A percentile compares a stretch with the other conserved stretches of the same genome.
Evolutionary conservation across 2,888 invertebrate species (phyloP).

Genomic region (Eurytoma adleriae): DNA sequence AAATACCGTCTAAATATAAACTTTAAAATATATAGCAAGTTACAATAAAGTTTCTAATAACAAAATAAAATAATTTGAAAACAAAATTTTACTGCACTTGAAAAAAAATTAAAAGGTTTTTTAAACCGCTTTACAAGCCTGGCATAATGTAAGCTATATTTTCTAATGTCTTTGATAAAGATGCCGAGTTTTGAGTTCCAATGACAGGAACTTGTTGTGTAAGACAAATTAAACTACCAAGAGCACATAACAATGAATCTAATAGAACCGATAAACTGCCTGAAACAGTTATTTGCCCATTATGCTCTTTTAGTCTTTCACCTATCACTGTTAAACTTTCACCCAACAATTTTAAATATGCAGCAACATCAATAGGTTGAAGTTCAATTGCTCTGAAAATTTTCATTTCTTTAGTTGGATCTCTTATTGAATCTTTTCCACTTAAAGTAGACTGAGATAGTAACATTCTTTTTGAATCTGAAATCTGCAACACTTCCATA

Average conservation of each 20-base stretch:
- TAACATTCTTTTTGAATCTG: conserved; percentile 31
- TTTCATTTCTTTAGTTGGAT: conserved; percentile 54
- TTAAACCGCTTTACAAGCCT: conserved; percentile 66
- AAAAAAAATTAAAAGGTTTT: conserved; percentile 16
- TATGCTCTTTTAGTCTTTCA: conserved; percentile 93
- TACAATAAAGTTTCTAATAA: conserved; percentile 44
- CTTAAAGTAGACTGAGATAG: conserved; percentile 6
- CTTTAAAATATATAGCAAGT: conserved; percentile 29
- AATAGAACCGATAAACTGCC: conserved; percentile 95
- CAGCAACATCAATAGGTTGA: conserved; percentile 92
- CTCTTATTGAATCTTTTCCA: conserved; percentile 54
- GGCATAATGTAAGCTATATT: conserved; percentile 94
- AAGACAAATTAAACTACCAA: conserved; percentile 91
- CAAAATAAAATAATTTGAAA: conserved; percentile 50
- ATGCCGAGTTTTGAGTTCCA: conserved; percentile 75
- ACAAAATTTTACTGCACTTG: conserved; percentile 37
- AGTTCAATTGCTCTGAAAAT: conserved; percentile 56
- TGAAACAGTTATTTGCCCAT: conserved; percentile 96
- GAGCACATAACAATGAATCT: conserved; percentile 93
- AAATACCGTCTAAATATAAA: conserved; percentile 25
- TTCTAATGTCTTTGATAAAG: conserved; percentile 85
- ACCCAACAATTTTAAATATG: conserved; percentile 94
- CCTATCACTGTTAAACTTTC: conserved; percentile 97
- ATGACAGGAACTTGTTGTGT: conserved; percentile 88
- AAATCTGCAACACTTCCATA: conserved; percentile 3